These are phyloP conservation scores for Tachysurus vachellii DNA, from an alignment of 2,113 vertebrate species.

Conservation along the genomic window DNA sequence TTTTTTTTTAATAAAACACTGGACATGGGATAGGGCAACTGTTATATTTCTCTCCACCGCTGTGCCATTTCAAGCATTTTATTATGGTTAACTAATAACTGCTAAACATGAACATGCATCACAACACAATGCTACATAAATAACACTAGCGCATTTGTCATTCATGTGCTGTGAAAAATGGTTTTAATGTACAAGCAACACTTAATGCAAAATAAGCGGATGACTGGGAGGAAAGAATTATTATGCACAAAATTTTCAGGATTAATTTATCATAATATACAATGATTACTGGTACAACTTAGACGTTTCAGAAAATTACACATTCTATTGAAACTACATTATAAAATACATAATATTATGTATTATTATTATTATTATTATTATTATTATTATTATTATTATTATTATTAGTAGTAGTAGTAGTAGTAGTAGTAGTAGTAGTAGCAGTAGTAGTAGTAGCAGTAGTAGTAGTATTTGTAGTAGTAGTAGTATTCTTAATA, in stretches of 20 bases:
- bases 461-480: too few relatives aligned
- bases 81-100: neutral
- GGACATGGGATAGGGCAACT: neutral
- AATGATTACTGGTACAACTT: neutral
- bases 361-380: too few relatives aligned
- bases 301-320: neutral
- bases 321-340: neutral
- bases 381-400: too few relatives aligned
- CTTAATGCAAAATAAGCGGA: neutral
- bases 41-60: neutral
- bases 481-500: too few relatives aligned
- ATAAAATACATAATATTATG: too few relatives aligned
- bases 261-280: neutral
- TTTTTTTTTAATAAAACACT: neutral
- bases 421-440: too few relatives aligned
- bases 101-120: neutral
- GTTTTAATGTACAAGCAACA: neutral
- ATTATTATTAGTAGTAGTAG: too few relatives aligned
- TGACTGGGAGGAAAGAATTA: neutral
- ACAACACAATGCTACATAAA: constrained; percentile 12
- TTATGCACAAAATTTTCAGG: too few relatives aligned
- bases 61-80: neutral
- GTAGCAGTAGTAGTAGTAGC: too few relatives aligned
- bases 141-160: neutral
- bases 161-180: neutral